A percentile compares a stretch with the other conserved stretches of the same genome.
These are phyloP conservation scores for Busseola fusca DNA, from an alignment of 2,888 invertebrate species.

Conservation along the genomic window DNA sequence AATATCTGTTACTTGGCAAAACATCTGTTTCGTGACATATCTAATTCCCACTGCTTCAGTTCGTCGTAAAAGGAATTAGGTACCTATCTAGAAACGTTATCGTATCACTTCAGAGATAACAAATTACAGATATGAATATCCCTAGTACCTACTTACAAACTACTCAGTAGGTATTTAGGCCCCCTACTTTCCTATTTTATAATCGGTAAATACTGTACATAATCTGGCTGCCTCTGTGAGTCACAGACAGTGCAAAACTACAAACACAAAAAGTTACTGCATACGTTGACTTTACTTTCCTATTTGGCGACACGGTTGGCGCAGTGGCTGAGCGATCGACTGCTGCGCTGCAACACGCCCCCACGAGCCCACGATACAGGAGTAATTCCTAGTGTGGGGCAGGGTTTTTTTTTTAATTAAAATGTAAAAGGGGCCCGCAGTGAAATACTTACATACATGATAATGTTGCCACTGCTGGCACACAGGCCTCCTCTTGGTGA, in stretches of 20 bases:
- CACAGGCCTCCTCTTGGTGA: too few species aligned
- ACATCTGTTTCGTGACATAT: not conserved
- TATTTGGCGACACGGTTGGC: too few species aligned
- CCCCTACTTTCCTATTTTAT: not conserved
- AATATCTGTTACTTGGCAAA: not conserved
- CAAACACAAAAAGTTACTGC: not conserved
- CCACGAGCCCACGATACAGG: too few species aligned
- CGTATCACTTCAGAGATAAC: not conserved
- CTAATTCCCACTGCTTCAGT: not conserved
- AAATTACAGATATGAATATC: too few species aligned
- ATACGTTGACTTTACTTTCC: not conserved
- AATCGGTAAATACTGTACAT: not conserved
- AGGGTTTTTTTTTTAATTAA: too few species aligned
- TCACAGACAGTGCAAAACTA: not conserved
- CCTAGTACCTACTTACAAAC: not conserved
- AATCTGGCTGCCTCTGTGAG: slow-evolving; percentile 1
- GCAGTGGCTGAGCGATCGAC: too few species aligned
- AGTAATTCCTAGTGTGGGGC: too few species aligned
- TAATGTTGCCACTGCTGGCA: too few species aligned
- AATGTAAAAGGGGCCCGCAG: too few species aligned
- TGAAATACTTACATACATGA: too few species aligned
- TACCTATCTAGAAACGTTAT: not conserved
- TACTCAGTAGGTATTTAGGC: too few species aligned
- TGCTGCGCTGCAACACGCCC: too few species aligned
- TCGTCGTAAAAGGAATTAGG: not conserved